Evolutionary conservation across 92 coral and sea anemone genomes (phyloP).

Genomic region (Metridium senile): DNA sequence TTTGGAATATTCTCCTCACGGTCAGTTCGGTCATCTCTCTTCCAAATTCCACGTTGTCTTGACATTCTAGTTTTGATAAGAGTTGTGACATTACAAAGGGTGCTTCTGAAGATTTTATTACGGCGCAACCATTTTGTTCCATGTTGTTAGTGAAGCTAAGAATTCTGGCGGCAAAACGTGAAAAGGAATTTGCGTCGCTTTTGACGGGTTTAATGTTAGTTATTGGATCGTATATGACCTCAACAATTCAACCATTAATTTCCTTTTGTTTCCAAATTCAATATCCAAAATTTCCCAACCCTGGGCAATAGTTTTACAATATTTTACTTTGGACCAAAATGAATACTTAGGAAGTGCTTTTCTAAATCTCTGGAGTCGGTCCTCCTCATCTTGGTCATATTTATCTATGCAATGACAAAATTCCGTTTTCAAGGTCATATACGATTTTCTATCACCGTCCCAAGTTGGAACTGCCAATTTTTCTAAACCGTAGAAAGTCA

Average conservation of each 20-base stretch:
- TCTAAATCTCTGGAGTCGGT: slow-evolving; percentile 63
- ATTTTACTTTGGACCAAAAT: slow-evolving; percentile 59
- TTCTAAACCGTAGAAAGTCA: no score
- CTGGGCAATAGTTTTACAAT: slow-evolving; percentile 41
- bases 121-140: slow-evolving; percentile 65
- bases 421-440: slow-evolving; percentile 59
- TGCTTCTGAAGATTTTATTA: slow-evolving; percentile 35
- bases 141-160: slow-evolving; percentile 39
- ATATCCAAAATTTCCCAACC: slow-evolving; percentile 68
- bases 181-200: slow-evolving; percentile 54
- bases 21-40: slow-evolving; percentile 47
- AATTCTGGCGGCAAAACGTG: slow-evolving; percentile 47
- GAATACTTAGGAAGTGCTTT: slow-evolving; percentile 58
- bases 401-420: slow-evolving; percentile 64
- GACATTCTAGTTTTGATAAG: slow-evolving; percentile 47
- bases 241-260: slow-evolving; percentile 56
- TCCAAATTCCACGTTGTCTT: slow-evolving; percentile 48
- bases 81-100: slow-evolving; percentile 61
- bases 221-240: no score
- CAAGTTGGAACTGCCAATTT: slow-evolving; percentile 55
- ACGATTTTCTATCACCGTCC: slow-evolving; percentile 64
- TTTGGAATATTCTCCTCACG: slow-evolving; percentile 54
- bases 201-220: slow-evolving; percentile 39
- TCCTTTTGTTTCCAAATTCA: slow-evolving; percentile 60
- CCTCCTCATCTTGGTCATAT: slow-evolving; percentile 64